phyloP scores from a whole-genome alignment of 2,888 invertebrate genomes.

The Dinocampus coccinellae region DNA sequence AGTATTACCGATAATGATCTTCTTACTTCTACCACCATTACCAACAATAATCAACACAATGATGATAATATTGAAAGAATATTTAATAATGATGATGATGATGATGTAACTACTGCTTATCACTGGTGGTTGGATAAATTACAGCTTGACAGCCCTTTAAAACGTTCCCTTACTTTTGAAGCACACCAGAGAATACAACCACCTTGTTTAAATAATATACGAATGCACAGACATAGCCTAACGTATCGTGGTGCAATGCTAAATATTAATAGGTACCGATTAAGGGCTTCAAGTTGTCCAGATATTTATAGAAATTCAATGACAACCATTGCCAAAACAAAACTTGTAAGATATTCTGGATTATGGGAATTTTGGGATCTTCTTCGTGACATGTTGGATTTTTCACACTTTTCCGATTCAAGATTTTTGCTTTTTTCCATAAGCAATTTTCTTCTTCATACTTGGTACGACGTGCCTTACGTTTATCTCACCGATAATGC shows the following conservation, averaged over 20 bases:
- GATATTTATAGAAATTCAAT: constrained; percentile 90
- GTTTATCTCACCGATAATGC: constrained; percentile 90
- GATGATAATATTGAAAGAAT: constrained; percentile 15
- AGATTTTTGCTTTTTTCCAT: constrained; percentile 84
- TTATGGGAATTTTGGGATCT: constrained; percentile 85
- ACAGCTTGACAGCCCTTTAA: constrained; percentile 66
- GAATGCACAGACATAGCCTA: constrained; percentile 82
- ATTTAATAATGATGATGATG: constrained; percentile 54
- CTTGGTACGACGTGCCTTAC: constrained; percentile 95
- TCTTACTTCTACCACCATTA: background rate
- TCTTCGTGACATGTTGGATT: constrained; percentile 82
- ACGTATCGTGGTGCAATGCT: constrained; percentile 90
- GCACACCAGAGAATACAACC: constrained; percentile 71
- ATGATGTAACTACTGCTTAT: constrained; percentile 68
- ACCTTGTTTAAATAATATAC: constrained; percentile 80
- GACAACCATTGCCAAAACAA: constrained; percentile 87
- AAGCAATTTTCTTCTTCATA: constrained; percentile 91
- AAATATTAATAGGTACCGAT: constrained; percentile 83
- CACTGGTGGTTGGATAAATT: constrained; percentile 73
- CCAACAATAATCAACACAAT: background rate
- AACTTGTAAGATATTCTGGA: constrained; percentile 81
- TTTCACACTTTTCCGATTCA: constrained; percentile 82
- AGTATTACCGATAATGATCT: constrained; percentile 45
- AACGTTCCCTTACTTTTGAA: constrained; percentile 64
- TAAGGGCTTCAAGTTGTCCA: constrained; percentile 90